Evolutionary conservation across 2,797 vertebrate species (phyloP), one percentile per base, ranked within the genome.

Genomic region (Sitta carolinensis): DNA sequence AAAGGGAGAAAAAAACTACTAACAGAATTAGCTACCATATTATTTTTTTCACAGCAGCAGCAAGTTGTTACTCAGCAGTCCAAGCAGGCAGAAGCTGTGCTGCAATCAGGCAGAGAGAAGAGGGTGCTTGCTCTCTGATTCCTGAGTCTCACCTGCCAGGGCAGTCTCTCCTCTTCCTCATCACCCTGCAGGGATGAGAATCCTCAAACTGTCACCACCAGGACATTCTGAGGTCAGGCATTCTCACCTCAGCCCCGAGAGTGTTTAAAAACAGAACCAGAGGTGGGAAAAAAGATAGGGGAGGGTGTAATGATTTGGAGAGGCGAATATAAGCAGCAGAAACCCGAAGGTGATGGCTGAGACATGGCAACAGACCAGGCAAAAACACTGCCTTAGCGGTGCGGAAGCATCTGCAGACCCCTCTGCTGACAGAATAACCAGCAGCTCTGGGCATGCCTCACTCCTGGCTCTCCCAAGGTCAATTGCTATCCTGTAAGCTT

Each of bases 371-470:
- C 22, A 69, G 13, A 54, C 40, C 11, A 43, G 14, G 50, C 21
- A 54, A 20, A 70, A 76, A 1, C 13, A n/a, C 0, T 64, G 43
- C 27, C 23, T 48, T 4, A 5, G 20, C 0, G 0, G 20, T 29
- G 6, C 26, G 59, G 63, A 34, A 26, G 8, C 45, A 26, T 1
- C 40, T 38, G 55, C 7, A 5, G 29, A 7, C 17, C 32, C 54
- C 12, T 4, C 23, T 11, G 43, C 16, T 15, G 48, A 42, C 54
- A 21, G 5, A 50, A n/a, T 18, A 32, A 11, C 2, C 48, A n/a
- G 26, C 27, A 9, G 1, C 59, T 34, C 59, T 0, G 26, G 9
- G 16, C 38, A 9, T 1, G 0, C 9, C 55, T 58, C 54, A 9
- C 58, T 38, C 36, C 7, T 16, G 32, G 26, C 57, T 92, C 47